Evolutionary conservation across 1,140 invertebrate genomes (phyloP), one percentile per base, ranked within the genome.

Genomic region (Lineus longissimus): DNA sequence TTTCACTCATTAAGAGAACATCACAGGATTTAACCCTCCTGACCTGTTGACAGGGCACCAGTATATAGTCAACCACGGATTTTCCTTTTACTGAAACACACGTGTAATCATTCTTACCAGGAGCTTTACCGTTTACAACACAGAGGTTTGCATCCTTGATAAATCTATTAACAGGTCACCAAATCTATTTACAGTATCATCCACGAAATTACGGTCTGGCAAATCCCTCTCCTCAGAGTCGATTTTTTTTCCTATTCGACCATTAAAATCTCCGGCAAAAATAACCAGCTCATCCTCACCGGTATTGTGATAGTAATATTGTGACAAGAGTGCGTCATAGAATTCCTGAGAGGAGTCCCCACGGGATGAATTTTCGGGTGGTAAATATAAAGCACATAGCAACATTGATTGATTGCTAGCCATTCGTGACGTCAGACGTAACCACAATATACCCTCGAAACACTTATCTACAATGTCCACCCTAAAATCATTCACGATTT

Each of bases 41-140:
- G 23, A 60, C 59, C 1, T 56, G 31, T 58, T 64, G 65, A n/a
- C 64, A 51, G 2, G 68, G 64, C 0, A 62, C 65, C 55, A 47
- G 55, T 2, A 69, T 62, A 59, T 65, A 70, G 29, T 66, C 64
- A n/a, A 61, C 61, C 17, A 69, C 59, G 2, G 57, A 63, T 25
- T 59, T 55, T 22, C 61, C 55, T 15, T 15, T 30, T 31, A 40
- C 2, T 1, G 36, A 60, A 7, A 43, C 55, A 15, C 59, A 57
- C 1, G n/a, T 45, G 7, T 7, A 29, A 11, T 62, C 56, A 47
- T 30, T 59, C 11, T 62, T 68, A 57, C 31, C 6, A n/a, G 33
- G 31, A 36, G 29, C 33, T 41, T 62, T 55, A 1, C 64, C 64
- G 55, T 69, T 69, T 11, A 69, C n/a, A 57, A 70, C 22, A 47